Percentiles rank a stretch among this genome's conserved stretches.
phyloP scores from a whole-genome alignment of 2,113 vertebrate species.

The Cygnus buccinator region DNA sequence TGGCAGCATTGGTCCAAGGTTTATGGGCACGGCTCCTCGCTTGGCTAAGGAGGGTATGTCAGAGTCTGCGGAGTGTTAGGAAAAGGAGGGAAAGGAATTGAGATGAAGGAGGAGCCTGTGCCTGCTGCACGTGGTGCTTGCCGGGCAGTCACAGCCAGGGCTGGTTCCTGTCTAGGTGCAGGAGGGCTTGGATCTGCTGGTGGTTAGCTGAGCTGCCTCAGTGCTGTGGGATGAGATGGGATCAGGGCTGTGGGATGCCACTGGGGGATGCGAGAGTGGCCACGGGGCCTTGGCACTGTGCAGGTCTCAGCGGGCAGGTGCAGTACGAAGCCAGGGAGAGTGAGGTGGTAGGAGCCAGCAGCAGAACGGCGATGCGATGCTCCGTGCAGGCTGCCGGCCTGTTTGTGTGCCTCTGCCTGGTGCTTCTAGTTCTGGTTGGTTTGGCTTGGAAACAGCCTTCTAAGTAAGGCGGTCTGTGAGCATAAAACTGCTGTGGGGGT shows the following conservation, averaged over 20 bases:
- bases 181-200: not conserved
- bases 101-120: not conserved
- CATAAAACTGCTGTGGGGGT: not conserved
- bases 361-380: not conserved
- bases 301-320: not conserved
- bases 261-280: not conserved
- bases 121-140: not conserved
- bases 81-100: not conserved
- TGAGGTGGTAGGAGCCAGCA: not conserved
- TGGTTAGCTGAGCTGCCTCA: not conserved
- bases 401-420: not conserved
- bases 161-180: not conserved
- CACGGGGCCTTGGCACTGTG: not conserved
- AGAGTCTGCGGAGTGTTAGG: not conserved
- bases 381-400: not conserved
- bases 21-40: not conserved
- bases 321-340: not conserved
- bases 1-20: not conserved
- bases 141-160: not conserved
- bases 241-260: not conserved
- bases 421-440: not conserved
- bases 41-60: rapidly evolving
- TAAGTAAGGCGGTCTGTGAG: not conserved
- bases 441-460: not conserved
- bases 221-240: not conserved